Evolutionary conservation across 2,888 invertebrate species (phyloP).

Genomic region (Eilema griseolum): DNA sequence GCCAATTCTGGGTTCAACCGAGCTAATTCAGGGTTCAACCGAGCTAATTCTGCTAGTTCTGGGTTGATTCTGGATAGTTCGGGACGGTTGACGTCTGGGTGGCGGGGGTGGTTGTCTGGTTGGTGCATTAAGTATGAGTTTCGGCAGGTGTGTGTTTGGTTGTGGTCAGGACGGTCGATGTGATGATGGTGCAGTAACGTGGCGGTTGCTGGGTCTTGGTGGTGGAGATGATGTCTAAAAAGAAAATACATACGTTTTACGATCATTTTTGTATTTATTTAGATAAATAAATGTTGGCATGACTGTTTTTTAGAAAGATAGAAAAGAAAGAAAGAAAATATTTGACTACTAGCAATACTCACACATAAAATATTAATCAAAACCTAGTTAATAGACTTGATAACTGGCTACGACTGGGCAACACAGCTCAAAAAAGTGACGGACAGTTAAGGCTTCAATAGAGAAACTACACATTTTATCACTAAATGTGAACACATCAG

Average conservation of each 20-base stretch:
- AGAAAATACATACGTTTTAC: background rate
- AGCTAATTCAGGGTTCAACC: slow-evolving; percentile 57
- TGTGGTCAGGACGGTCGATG: slow-evolving; percentile 71
- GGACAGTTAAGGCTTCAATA: too few species aligned
- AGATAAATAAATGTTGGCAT: too few species aligned
- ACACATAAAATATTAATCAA: too few species aligned
- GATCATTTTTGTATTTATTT: too few species aligned
- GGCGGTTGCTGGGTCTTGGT: slow-evolving; percentile 79
- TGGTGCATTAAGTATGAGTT: slow-evolving; percentile 68
- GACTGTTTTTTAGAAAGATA: too few species aligned
- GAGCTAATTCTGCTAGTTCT: slow-evolving; percentile 40
- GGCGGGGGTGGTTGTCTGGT: slow-evolving; percentile 46
- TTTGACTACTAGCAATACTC: too few species aligned
- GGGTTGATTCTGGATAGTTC: slow-evolving; percentile 51
- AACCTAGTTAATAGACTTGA: too few species aligned
- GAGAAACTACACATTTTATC: too few species aligned
- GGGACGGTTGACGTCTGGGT: slow-evolving; percentile 47
- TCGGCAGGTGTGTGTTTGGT: slow-evolving; percentile 71
- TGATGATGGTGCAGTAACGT: slow-evolving; percentile 81
- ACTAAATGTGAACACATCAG: too few species aligned
- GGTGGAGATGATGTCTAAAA: slow-evolving; percentile 76
- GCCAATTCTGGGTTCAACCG: slow-evolving; percentile 57
- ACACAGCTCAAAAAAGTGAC: too few species aligned
- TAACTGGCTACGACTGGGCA: too few species aligned
- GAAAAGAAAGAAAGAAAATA: too few species aligned